A percentile compares a stretch with the other conserved stretches of the same genome.
Evolutionary conservation across 2,113 vertebrate species (phyloP).

Genomic region (Athene cunicularia): DNA sequence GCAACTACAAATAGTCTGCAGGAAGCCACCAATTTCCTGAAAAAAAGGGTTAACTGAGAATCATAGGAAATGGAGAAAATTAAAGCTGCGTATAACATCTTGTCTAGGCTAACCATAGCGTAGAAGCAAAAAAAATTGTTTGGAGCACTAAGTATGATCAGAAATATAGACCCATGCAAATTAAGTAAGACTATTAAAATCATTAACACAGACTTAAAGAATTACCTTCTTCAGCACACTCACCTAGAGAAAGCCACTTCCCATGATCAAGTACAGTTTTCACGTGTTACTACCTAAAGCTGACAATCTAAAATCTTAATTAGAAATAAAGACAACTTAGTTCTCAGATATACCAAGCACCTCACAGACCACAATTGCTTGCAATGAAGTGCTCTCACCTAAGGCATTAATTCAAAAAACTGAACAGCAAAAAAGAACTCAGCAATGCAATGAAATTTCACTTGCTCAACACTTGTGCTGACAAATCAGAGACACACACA

Average conservation of each 20-base stretch:
- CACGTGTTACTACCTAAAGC: neutral
- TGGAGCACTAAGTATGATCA: neutral
- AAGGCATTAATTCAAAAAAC: neutral
- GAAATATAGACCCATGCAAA: neutral
- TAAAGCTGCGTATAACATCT: neutral
- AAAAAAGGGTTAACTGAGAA: neutral
- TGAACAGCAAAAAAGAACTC: neutral
- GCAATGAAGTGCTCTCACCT: neutral
- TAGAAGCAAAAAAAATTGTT: too few species aligned
- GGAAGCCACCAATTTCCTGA: conserved; percentile 56
- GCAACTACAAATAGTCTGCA: conserved; percentile 29
- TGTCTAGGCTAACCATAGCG: neutral
- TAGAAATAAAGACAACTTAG: neutral
- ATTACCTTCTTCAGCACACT: neutral
- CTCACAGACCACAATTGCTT: neutral
- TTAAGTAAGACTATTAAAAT: neutral
- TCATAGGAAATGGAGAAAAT: neutral
- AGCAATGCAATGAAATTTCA: neutral
- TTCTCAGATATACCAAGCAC: rapidly evolving
- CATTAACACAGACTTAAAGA: neutral
- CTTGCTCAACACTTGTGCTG: neutral
- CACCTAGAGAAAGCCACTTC: neutral
- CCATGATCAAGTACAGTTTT: neutral
- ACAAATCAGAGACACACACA: neutral
- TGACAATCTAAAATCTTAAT: neutral